Conservation (phyloP, 2,888 invertebrate species). For the Diplolepis rosae region DNA sequence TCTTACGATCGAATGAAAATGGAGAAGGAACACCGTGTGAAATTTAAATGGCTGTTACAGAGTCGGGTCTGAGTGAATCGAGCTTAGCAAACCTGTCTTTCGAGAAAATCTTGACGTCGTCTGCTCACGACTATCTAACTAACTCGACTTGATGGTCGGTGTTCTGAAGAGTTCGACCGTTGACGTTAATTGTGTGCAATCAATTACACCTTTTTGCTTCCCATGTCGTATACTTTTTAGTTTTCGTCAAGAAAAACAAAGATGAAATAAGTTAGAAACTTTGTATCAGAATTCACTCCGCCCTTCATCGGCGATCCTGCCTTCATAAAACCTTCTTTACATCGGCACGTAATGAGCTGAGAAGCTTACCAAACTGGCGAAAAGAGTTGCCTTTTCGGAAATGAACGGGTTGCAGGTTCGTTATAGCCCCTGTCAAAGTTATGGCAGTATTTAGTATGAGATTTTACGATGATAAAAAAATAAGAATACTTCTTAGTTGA, state of each 20-base stretch:
- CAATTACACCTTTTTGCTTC: conserved; percentile 45
- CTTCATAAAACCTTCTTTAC: conserved; percentile 45
- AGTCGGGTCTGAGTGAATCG: conserved; percentile 25
- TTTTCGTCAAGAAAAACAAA: conserved; percentile 36
- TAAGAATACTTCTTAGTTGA: conserved; percentile 40
- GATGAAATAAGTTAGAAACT: conserved; percentile 39
- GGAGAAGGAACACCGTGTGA: conserved; percentile 35
- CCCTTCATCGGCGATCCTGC: conserved; percentile 48
- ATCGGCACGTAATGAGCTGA: conserved; percentile 36
- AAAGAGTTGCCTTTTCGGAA: conserved; percentile 37
- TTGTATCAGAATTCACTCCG: conserved; percentile 52
- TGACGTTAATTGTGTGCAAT: conserved; percentile 55
- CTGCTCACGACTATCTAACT: conserved; percentile 38
- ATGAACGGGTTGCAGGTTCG: conserved; percentile 15
- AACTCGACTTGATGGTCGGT: conserved; percentile 41
- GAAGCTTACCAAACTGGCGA: conserved; percentile 32
- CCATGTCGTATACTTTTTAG: neutral
- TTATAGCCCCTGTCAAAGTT: conserved; percentile 26
- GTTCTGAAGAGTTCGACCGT: conserved; percentile 34
- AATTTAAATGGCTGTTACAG: conserved; percentile 36
- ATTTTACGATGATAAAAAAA: conserved; percentile 49
- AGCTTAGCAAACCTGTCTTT: conserved; percentile 43
- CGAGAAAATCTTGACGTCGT: conserved; percentile 34
- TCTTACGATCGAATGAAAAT: conserved; percentile 36
- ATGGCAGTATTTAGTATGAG: conserved; percentile 48